Evolutionary conservation across 2,797 vertebrate genomes (phyloP).

Genomic region (Clarias platycephalus): DNA sequence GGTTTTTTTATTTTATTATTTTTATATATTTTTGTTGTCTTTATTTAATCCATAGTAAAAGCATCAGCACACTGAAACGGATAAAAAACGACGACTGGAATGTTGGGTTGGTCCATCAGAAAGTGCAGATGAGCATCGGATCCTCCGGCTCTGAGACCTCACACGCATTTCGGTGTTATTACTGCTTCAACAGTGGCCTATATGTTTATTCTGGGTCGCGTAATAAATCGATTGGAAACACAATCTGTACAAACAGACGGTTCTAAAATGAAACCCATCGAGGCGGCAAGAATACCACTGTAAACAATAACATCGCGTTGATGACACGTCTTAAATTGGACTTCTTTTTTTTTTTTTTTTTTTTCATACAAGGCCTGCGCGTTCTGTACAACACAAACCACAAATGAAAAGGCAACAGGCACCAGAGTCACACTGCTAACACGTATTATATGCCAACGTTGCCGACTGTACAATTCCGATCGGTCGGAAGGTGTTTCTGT

Average conservation of each 20-base stretch:
- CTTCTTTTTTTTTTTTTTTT: background rate
- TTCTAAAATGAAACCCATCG: conserved; percentile 73
- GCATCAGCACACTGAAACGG: background rate
- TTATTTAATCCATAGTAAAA: conserved; percentile 23
- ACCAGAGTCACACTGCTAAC: conserved; percentile 2
- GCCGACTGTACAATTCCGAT: background rate
- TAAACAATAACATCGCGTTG: conserved; percentile 78
- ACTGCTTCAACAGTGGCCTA: conserved; percentile 74
- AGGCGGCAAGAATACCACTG: conserved; percentile 77
- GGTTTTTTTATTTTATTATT: background rate
- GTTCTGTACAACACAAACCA: conserved; percentile 70
- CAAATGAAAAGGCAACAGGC: conserved; percentile 32
- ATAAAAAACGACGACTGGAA: background rate
- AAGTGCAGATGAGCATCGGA: conserved; percentile 45
- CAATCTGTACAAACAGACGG: conserved; percentile 81
- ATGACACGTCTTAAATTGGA: conserved; percentile 73
- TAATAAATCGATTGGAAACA: conserved; percentile 78
- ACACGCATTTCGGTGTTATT: conserved; percentile 75
- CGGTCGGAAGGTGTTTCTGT: background rate
- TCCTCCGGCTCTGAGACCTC: conserved; percentile 64
- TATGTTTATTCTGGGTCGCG: conserved; percentile 72
- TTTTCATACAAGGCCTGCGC: conserved; percentile 69
- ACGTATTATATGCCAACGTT: background rate
- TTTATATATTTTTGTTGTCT: background rate
- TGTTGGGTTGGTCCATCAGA: conserved; percentile 53